Evolutionary conservation across 1,140 invertebrate species (phyloP).

Genomic region (Leptinotarsa undecemlineata): DNA sequence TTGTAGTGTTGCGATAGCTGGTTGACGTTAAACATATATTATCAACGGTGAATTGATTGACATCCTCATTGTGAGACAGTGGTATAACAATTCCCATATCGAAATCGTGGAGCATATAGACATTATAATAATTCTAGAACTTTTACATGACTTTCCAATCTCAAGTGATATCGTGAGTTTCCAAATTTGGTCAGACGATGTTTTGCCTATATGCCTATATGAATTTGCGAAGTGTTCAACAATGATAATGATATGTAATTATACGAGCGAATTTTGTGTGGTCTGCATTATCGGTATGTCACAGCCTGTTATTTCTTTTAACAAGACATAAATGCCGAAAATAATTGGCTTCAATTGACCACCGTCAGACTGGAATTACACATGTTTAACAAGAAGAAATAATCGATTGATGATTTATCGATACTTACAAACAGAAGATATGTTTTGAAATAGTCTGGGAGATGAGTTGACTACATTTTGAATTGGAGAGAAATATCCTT

Average conservation of each 20-base stretch:
- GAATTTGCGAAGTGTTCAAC: neutral
- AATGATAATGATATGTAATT: constrained; percentile 15
- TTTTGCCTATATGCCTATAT: neutral
- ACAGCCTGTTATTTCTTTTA: constrained; percentile 7
- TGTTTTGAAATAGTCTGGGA: neutral
- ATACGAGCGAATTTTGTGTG: neutral
- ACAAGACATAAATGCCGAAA: constrained; percentile 15
- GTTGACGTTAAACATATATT: too few species aligned
- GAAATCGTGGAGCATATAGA: too few species aligned
- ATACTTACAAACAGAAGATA: neutral
- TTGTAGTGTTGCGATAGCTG: too few species aligned
- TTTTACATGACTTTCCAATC: too few species aligned
- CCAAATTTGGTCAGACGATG: neutral
- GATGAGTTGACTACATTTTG: neutral
- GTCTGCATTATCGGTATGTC: constrained; percentile 21
- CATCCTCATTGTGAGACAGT: too few species aligned
- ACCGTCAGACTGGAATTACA: neutral
- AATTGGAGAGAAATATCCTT: neutral
- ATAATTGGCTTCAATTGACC: constrained; percentile 15
- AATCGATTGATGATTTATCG: neutral
- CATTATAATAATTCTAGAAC: too few species aligned
- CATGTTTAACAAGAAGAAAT: neutral
- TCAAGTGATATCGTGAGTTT: neutral
- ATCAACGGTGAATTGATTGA: too few species aligned
- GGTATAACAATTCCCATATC: too few species aligned